Conservation (phyloP, 2,888 invertebrate genomes). For the Polydrusus tereticollis region DNA sequence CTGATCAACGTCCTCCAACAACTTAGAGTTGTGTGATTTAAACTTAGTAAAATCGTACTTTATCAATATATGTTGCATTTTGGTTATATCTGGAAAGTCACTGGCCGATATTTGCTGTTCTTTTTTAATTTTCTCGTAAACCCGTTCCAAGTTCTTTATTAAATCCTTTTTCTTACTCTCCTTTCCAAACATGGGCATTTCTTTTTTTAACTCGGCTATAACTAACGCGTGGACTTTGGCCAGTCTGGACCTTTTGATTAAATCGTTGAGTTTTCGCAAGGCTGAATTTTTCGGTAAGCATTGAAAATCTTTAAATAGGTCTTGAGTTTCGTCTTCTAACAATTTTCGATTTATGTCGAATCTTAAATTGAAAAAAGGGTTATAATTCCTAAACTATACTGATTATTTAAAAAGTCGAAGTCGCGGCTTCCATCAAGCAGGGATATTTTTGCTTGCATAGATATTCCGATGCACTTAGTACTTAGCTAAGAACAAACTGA, state of each 20-base stretch:
- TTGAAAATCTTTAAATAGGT: slow-evolving; percentile 94
- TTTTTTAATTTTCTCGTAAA: slow-evolving; percentile 88
- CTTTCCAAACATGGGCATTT: slow-evolving; percentile 93
- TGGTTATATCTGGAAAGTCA: slow-evolving; percentile 95
- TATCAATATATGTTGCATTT: slow-evolving; percentile 89
- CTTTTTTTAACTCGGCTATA: slow-evolving; percentile 91
- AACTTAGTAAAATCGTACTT: slow-evolving; percentile 96
- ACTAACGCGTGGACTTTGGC: slow-evolving; percentile 99
- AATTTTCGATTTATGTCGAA: slow-evolving; percentile 93
- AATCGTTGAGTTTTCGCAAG: slow-evolving; percentile 95
- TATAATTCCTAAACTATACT: background rate
- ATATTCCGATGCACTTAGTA: too few species aligned
- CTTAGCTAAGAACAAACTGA: too few species aligned
- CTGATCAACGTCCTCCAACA: slow-evolving; percentile 92
- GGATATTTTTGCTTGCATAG: too few species aligned
- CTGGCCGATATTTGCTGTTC: slow-evolving; percentile 96
- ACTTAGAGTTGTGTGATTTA: slow-evolving; percentile 87
- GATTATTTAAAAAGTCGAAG: too few species aligned
- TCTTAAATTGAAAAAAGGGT: slow-evolving; percentile 23
- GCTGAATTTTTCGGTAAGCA: slow-evolving; percentile 96
- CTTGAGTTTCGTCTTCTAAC: slow-evolving; percentile 96
- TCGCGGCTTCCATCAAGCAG: too few species aligned
- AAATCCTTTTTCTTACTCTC: slow-evolving; percentile 90
- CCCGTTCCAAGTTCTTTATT: slow-evolving; percentile 90
- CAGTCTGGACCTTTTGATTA: slow-evolving; percentile 95